Evolutionary conservation across 2,113 vertebrate species (phyloP), one percentile per base, ranked within the genome.

Genomic region (Lynx canadensis): DNA sequence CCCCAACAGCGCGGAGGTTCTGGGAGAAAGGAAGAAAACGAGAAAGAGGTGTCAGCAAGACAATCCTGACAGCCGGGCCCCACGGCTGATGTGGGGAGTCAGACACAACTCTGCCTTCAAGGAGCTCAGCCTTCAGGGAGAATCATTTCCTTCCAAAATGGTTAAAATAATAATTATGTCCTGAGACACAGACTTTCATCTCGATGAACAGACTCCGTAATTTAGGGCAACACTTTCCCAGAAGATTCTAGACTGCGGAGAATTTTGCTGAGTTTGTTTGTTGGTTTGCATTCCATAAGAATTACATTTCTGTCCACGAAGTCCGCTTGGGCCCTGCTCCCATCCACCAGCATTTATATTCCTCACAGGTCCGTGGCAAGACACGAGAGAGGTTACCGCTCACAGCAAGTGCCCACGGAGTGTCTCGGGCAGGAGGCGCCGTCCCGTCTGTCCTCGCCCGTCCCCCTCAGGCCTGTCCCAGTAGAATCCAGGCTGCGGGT

Each of bases 161-260:
- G 63, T 65, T 79, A 55, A 89, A 55, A 73, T 29, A 29, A 57
- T 55, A 89, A 60, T 41, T 71, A 55, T 4, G n/a, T 73, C 69
- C 38, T 36, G 41, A 79, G 52, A 83, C 63, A 65, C 14, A 84
- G 65, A 80, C 73, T 66, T 45, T 94, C 92, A 79, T 71, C 48
- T 41, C 9, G 3, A 50, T 13, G n/a, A 94, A 88, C 57, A 92
- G 25, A 92, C 82, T 87, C 93, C 19, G 19, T 89, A 79, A 92
- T 95, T 88, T 66, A 63, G 33, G 52, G 86, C 52, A 36, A 55
- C 52, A 12, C 31, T 92, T 73, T 85, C 79, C 63, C 79, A 79
- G 93, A 79, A 89, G 79, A 57, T 69, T 89, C 78, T 36, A 79
- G 79, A 57, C 69, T 15, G 10, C 18, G 3, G 78, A 84, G 93